A percentile compares a stretch with the other conserved stretches of the same genome.
These are phyloP conservation scores for Epinotia nisella DNA, from an alignment of 2,888 invertebrate species.

Conservation along the genomic window DNA sequence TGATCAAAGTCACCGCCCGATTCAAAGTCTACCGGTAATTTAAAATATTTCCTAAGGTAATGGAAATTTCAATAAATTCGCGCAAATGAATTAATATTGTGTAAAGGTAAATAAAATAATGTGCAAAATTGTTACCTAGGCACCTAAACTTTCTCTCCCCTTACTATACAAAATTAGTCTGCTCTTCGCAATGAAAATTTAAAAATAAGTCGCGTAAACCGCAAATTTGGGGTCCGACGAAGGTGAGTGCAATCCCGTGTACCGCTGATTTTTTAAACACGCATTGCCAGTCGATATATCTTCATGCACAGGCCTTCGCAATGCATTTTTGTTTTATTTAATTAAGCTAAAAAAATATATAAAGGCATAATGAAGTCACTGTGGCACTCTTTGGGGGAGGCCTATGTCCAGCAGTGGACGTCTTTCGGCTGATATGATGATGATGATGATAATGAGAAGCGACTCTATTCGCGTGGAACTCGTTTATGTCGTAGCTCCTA, in stretches of 20 bases:
- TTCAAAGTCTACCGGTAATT: too few species aligned
- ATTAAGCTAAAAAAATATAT: neutral
- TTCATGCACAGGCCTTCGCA: conserved; percentile 6
- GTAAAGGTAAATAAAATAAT: too few species aligned
- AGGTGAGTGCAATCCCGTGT: conserved; percentile 57
- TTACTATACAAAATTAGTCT: neutral
- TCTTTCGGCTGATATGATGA: too few species aligned
- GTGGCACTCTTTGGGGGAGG: too few species aligned
- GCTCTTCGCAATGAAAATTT: conserved; percentile 10
- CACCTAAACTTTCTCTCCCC: neutral
- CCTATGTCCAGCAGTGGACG: too few species aligned
- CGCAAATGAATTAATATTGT: too few species aligned
- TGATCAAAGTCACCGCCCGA: too few species aligned
- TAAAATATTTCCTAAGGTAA: too few species aligned
- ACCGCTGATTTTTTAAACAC: conserved; percentile 60
- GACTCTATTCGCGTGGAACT: too few species aligned
- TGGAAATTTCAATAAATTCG: too few species aligned
- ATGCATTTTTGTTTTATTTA: conserved; percentile 18
- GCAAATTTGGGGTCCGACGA: conserved; percentile 49
- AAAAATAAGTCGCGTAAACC: conserved; percentile 1
- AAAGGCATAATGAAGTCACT: conserved; percentile 23
- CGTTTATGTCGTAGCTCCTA: too few species aligned
- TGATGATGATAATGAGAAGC: too few species aligned
- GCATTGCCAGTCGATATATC: conserved; percentile 46
- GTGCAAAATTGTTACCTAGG: neutral